phyloP scores from a whole-genome alignment of 1,140 invertebrate genomes.

The Aphidius ervi region DNA sequence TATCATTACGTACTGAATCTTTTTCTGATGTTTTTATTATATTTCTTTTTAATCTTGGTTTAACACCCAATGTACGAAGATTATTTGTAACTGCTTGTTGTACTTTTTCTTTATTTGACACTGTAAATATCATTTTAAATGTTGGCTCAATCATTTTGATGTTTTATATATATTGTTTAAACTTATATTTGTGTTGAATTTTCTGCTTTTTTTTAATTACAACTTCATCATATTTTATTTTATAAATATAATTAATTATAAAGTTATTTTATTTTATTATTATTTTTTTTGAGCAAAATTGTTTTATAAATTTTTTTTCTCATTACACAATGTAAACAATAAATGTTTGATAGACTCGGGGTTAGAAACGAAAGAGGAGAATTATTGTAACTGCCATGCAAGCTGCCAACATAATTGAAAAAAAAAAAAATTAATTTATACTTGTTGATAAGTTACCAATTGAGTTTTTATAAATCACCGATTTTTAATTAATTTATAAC shows the following conservation, averaged over 20 bases:
- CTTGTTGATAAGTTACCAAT: no score
- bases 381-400: no score
- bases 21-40: conserved; percentile 51
- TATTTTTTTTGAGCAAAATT: no score
- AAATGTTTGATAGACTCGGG: no score
- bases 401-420: neutral
- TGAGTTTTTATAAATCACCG: neutral
- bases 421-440: neutral
- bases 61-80: conserved; percentile 60
- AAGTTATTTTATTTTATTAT: no score
- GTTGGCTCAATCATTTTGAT: conserved; percentile 52
- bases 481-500: neutral
- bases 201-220: no score
- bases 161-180: neutral
- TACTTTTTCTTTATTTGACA: conserved; percentile 62
- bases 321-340: no score
- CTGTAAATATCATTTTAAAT: conserved; percentile 54
- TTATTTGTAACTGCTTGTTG: conserved; percentile 58
- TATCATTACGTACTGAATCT: conserved; percentile 19
- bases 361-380: no score
- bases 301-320: no score
- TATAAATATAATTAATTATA: no score
- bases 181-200: no score
- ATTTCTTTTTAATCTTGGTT: conserved; percentile 61
- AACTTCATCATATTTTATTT: no score